These are phyloP conservation scores for Drosophila rubida DNA, from an alignment of 2,888 invertebrate species.

Conservation along the genomic window DNA sequence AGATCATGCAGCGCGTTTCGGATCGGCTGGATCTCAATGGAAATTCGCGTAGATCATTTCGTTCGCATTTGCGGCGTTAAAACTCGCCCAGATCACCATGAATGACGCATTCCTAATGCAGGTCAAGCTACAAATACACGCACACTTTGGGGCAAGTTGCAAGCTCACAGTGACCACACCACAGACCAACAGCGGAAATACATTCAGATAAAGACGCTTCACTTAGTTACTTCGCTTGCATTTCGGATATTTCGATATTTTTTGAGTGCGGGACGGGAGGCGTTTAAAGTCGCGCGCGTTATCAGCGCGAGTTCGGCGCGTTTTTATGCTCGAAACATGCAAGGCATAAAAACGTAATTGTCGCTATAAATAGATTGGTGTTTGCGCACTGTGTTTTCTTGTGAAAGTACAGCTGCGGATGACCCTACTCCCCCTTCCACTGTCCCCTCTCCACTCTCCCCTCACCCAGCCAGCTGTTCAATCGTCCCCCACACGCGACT, in stretches of 20 bases:
- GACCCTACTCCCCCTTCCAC: not conserved
- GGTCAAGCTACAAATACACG: constrained; percentile 23
- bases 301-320: constrained; percentile 6
- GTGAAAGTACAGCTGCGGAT: constrained; percentile 49
- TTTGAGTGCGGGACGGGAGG: not conserved
- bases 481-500: not conserved
- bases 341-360: constrained; percentile 2
- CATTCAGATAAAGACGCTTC: constrained; percentile 13
- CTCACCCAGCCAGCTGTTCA: not conserved
- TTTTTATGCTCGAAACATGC: not conserved
- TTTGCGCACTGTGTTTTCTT: constrained; percentile 7
- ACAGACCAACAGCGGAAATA: constrained; percentile 9
- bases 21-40: constrained; percentile 14
- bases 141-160: not conserved
- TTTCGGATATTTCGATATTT: not conserved
- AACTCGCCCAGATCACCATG: constrained; percentile 12
- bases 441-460: not conserved
- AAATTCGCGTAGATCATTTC: constrained; percentile 2
- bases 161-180: not conserved
- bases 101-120: constrained; percentile 32
- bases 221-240: not conserved
- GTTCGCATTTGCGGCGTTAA: constrained; percentile 13
- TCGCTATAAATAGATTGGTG: constrained; percentile 16
- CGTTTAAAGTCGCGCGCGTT: constrained; percentile 27
- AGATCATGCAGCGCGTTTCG: constrained; percentile 38